Base-by-base conservation (phyloP, 2,888 invertebrate species). In the Noctua comes region DNA sequence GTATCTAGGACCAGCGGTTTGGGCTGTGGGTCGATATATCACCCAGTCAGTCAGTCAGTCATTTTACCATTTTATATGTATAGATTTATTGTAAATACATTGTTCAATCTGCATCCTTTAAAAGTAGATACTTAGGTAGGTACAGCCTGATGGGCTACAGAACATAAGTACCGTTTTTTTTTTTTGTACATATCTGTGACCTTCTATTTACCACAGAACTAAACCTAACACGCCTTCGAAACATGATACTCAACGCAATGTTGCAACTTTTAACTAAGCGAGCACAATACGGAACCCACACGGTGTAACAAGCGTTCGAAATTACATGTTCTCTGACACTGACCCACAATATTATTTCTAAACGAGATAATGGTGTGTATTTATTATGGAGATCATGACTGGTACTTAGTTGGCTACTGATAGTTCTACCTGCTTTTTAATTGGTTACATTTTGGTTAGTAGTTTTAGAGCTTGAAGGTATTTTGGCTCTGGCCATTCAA, bases 211-310 rank as follows among this genome's bases (percentile, higher is more conserved):
- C 18, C 43, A 66, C 11, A 77, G 24, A 51, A 48, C 65, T 31
- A 65, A 36, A 40, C 31, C 48, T 46, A 36, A 79, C 48, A 68
- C 68, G 46, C n/a, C 24, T 79, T 16, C 69, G 69, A 54, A 75
- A 72, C 40, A 59, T 13, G 51, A 71, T 77, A 76, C 43, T 76
- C 51, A 31, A 62, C 57, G 51, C 40, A 13, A 36, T 84, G 69
- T 77, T 27, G 83, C 65, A 82, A 86, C 54, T 43, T 77, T n/a
- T 66, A 57, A 82, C 13, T n/a, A 62, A 21, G 31, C 27, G 24
- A 36, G 46, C n/a, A 71, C 24, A 64, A 71, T 76, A 83, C 77
- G 74, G 86, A 77, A 86, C 83, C 83, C 83, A 64, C 83, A 64
- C 62, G 51, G n/a, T 46, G 46, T 64, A 74, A 69, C 74, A 57